Conservation (phyloP, 2,888 invertebrate species). For the Eledona agricola region DNA sequence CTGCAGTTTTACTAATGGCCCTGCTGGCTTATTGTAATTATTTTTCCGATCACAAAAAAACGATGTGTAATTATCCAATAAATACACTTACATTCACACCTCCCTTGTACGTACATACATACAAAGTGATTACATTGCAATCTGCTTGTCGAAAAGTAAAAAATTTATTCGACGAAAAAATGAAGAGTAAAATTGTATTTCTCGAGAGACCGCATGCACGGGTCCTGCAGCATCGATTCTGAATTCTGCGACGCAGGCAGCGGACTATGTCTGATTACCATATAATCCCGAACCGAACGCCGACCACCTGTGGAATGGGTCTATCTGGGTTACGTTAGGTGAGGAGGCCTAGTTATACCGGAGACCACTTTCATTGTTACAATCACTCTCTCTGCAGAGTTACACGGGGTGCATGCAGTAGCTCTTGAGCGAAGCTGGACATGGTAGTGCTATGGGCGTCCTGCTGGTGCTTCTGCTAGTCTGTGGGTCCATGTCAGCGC, state of each 20-base stretch:
- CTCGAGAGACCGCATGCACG: no score
- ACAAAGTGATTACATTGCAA: no score
- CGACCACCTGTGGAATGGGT: slow-evolving; percentile 27
- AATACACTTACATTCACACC: no score
- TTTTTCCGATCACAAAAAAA: no score
- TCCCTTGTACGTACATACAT: no score
- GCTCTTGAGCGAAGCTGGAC: slow-evolving; percentile 40
- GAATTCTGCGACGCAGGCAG: background rate
- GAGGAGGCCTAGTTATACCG: slow-evolving; percentile 50
- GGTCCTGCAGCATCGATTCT: no score
- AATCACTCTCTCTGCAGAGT: slow-evolving; percentile 56
- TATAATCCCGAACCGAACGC: slow-evolving; percentile 14
- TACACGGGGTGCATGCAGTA: slow-evolving; percentile 41
- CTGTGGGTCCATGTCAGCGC: slow-evolving; percentile 54
- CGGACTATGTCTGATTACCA: slow-evolving; percentile 1
- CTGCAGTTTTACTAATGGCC: no score
- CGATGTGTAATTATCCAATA: no score
- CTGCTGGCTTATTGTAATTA: no score
- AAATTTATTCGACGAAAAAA: no score
- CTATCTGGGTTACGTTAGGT: slow-evolving; percentile 49
- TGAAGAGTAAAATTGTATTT: no score
- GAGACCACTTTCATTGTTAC: slow-evolving; percentile 58
- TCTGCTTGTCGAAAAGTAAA: no score
- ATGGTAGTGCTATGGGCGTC: slow-evolving; percentile 56
- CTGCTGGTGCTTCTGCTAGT: slow-evolving; percentile 51